Evolutionary conservation across 2,113 vertebrate genomes (phyloP).

Genomic region (Lamprotornis superbus): DNA sequence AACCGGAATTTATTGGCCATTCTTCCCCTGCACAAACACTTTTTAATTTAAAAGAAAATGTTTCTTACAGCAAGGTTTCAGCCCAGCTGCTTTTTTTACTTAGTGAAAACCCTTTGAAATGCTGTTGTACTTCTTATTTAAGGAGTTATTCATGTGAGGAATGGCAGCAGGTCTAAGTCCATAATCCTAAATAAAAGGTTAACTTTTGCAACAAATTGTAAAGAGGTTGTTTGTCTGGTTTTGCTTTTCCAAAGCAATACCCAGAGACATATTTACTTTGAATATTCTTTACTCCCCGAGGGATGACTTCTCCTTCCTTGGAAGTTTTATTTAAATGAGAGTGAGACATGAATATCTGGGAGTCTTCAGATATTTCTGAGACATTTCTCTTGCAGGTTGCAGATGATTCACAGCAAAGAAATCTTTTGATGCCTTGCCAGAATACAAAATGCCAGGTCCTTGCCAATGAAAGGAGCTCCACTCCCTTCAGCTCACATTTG

Average conservation of each 20-base stretch:
- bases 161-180: neutral
- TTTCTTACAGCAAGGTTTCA: neutral
- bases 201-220: neutral
- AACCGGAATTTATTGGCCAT: constrained; percentile 31
- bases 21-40: neutral
- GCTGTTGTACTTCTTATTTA: neutral
- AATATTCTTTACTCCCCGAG: neutral
- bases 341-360: neutral
- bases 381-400: neutral
- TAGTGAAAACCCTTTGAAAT: neutral
- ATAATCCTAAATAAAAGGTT: constrained; percentile 56
- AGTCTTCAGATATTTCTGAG: neutral
- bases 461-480: neutral
- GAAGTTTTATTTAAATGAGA: neutral
- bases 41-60: constrained; percentile 40
- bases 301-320: neutral
- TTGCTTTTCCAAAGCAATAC: neutral
- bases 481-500: neutral
- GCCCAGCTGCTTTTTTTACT: neutral
- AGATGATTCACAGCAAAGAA: neutral
- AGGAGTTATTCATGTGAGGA: constrained; percentile 23
- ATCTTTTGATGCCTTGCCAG: constrained; percentile 18
- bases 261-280: neutral
- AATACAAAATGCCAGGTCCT: neutral
- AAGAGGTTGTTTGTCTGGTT: neutral